Conservation (phyloP, 2,797 vertebrate species). For the Melanotaenia nigrans region DNA sequence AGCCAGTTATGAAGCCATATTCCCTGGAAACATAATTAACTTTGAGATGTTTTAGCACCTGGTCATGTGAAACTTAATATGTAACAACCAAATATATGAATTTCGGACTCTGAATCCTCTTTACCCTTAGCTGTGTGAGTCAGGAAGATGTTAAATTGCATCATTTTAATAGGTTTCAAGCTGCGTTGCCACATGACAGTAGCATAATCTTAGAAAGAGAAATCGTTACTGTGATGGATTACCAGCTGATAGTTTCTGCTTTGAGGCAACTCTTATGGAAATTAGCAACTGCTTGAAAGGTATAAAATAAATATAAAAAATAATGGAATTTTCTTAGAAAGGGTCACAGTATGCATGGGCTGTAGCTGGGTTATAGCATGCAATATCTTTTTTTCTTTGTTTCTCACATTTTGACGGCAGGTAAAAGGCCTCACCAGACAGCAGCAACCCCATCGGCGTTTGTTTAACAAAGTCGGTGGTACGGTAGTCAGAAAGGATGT, state of each 20-base stretch:
- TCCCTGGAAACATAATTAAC: background rate
- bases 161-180: constrained; percentile 15
- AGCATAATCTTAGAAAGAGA: background rate
- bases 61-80: background rate
- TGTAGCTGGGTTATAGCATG: background rate
- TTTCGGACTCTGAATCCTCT: background rate
- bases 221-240: constrained; percentile 11
- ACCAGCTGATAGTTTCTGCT: background rate
- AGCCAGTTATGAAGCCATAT: background rate
- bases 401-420: background rate
- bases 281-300: background rate
- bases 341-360: background rate
- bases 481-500: constrained; percentile 4
- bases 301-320: background rate
- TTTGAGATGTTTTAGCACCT: background rate
- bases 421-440: background rate
- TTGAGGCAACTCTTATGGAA: constrained; percentile 3
- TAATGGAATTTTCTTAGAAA: background rate
- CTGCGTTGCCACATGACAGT: constrained; percentile 4
- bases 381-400: background rate
- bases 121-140: constrained; percentile 1
- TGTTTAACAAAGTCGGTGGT: constrained; percentile 13
- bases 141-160: background rate
- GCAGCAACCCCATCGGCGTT: background rate
- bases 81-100: background rate